Evolutionary conservation across 2,113 vertebrate genomes (phyloP), one percentile per base, ranked within the genome.

Genomic region (Oenanthe oenanthe): DNA sequence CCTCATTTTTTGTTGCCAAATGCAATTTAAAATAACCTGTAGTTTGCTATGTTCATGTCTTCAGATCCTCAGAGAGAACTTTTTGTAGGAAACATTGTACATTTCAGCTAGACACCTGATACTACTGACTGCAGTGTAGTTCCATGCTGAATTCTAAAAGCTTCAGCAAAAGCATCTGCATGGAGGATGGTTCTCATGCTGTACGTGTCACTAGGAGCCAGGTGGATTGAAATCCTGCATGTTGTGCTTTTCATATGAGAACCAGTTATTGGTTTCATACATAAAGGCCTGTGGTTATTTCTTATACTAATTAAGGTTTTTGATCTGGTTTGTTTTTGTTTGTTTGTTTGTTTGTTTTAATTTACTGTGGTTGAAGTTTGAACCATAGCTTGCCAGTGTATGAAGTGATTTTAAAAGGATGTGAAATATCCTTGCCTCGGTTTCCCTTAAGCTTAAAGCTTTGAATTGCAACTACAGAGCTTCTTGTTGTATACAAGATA

Each of bases 391-490:
- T 96, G 72, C 77, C 92, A 94, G 62, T 91, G 50, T 84, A 74
- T 79, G 66, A 90, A 92, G 45, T 70, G 24, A 93, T 93, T 71
- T 85, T 91, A 43, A 95, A 95, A 92, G 76, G 47, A 92, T 95
- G 48, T 57, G 36, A 79, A 88, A 92, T 67, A 75, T 89, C 67
- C 72, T 92, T 89, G 80, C 78, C 85, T 95, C 61, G 24, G 61
- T 91, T 81, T 92, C 79, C 58, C 79, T 76, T 68, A 74, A 56
- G 50, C 80, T 87, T 95, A 94, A 92, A 90, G 58, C 57, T 93
- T 67, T 93, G 79, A 62, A 88, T 86, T 95, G 94, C 92, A 85
- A 94, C 89, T 95, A 95, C 93, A 92, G 95, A 92, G 88, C 70
- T 96, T 97, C 73, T 56, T 94, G 84, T 90, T 93, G 88, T 94